These are phyloP conservation scores for Andrena bicolor DNA, from an alignment of 2,888 invertebrate species.

Conservation along the genomic window DNA sequence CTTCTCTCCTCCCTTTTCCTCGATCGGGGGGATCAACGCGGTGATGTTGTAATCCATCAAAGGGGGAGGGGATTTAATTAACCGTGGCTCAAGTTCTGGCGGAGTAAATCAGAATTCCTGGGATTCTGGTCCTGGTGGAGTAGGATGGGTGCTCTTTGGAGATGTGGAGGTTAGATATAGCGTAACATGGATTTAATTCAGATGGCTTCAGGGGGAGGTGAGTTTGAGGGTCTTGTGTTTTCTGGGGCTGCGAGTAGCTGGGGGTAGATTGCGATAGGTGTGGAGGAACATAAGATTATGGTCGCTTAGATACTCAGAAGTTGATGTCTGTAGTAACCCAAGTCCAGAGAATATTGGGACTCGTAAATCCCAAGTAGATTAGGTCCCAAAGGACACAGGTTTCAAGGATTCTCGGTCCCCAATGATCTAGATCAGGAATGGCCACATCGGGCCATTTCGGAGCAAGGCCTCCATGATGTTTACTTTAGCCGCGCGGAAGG, in stretches of 20 bases:
- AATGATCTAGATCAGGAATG: not conserved
- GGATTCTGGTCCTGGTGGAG: not conserved
- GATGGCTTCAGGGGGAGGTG: too few relatives aligned
- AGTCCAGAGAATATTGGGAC: not conserved
- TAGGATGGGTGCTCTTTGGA: not conserved
- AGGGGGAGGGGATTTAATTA: conserved; percentile 24
- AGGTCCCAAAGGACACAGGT: not conserved
- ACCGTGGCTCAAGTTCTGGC: conserved; percentile 6
- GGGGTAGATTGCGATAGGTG: too few relatives aligned
- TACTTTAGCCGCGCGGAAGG: too few relatives aligned
- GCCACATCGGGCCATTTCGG: too few relatives aligned
- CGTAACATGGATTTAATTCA: too few relatives aligned
- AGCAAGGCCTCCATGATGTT: too few relatives aligned
- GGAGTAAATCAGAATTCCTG: conserved; percentile 33
- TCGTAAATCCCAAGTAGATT: not conserved
- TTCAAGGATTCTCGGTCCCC: not conserved
- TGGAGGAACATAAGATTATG: too few relatives aligned
- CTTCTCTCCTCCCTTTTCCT: conserved; percentile 1
- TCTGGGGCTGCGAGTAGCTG: too few relatives aligned
- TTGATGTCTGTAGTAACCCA: not conserved
- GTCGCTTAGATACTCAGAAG: too few relatives aligned
- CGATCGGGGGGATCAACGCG: conserved; percentile 6
- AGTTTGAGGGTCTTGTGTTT: too few relatives aligned
- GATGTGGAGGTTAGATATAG: not conserved
- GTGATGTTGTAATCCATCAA: conserved; percentile 35